phyloP scores from a whole-genome alignment of 2,797 vertebrate species.

The Crax fasciolata region DNA sequence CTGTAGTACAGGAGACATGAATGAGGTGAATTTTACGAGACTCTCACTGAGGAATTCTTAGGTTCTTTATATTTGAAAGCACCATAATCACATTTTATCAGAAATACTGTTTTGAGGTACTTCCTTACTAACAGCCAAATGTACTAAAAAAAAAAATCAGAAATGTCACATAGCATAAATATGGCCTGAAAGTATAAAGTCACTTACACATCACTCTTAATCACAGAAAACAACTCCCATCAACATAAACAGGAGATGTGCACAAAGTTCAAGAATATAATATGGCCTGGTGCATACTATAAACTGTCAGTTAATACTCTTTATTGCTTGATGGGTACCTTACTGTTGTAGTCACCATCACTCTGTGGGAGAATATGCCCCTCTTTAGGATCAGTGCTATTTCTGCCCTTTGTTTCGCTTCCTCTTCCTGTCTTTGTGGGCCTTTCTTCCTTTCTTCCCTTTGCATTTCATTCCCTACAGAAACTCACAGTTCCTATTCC shows the following conservation, averaged over 20 bases:
- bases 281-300: neutral
- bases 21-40: neutral
- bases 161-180: neutral
- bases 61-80: neutral
- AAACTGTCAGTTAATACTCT: neutral
- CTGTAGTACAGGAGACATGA: fast-evolving
- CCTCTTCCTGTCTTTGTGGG: neutral
- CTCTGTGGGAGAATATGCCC: neutral
- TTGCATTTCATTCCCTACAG: neutral
- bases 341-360: neutral
- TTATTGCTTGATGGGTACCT: neutral
- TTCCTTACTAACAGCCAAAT: neutral
- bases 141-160: neutral
- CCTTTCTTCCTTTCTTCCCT: neutral
- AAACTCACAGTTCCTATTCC: neutral
- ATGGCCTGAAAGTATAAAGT: neutral
- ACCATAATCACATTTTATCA: neutral
- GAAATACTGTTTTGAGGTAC: neutral
- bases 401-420: neutral
- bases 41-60: neutral
- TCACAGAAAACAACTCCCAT: neutral
- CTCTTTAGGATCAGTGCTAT: neutral
- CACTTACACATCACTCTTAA: neutral
- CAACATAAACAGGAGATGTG: neutral
- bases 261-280: neutral